Percentiles rank a stretch among this genome's conserved stretches.
phyloP scores from a whole-genome alignment of 2,797 vertebrate genomes.

The Spheniscus humboldti region DNA sequence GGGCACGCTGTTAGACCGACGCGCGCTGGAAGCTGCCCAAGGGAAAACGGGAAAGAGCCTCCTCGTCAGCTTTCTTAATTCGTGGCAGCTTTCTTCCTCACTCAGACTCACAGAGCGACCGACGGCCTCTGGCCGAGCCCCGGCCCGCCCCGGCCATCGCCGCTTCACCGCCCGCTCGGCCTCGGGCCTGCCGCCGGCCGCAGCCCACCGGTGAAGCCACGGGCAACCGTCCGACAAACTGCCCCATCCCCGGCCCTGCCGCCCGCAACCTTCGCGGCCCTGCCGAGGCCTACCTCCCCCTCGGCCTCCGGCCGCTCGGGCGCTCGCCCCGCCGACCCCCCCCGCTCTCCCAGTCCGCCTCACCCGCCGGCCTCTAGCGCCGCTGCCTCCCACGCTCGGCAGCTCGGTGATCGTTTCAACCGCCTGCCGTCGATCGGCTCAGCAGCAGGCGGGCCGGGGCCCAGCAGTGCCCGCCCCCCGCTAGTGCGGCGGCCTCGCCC shows the following conservation, averaged over 20 bases:
- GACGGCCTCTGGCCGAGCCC: background rate
- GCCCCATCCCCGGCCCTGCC: background rate
- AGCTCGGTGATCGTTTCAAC: background rate
- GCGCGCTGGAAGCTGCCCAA: too few species aligned
- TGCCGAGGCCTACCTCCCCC: too few species aligned
- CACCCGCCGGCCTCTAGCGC: background rate
- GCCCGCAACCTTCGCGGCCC: too few species aligned
- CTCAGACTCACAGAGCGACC: background rate
- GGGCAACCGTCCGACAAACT: too few species aligned
- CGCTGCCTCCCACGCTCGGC: background rate
- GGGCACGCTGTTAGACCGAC: background rate
- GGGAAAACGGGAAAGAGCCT: too few species aligned
- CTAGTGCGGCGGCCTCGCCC: background rate
- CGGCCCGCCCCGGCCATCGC: background rate
- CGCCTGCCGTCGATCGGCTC: background rate
- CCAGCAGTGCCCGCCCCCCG: background rate
- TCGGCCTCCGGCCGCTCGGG: background rate
- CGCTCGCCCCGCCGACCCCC: too few species aligned
- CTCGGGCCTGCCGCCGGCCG: background rate
- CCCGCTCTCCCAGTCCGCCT: background rate
- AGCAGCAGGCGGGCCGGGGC: background rate
- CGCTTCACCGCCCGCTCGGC: background rate
- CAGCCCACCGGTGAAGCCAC: background rate
- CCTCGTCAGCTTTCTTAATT: background rate
- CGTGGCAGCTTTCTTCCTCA: background rate